Conservation (phyloP, 2,113 vertebrate genomes). For the Perccottus glenii region DNA sequence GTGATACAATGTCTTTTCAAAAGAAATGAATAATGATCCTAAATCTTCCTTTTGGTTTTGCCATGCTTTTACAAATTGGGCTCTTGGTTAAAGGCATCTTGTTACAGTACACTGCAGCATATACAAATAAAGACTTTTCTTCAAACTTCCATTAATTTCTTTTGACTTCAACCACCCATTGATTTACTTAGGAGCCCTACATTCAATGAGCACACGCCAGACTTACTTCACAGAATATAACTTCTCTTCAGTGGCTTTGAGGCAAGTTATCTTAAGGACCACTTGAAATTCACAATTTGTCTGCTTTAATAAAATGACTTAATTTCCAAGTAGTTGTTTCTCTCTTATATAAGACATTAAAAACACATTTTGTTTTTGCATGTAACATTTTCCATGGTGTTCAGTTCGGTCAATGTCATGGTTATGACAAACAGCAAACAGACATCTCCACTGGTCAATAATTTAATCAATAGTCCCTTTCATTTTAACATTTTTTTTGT, state of each 20-base stretch:
- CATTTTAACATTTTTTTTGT: conserved; percentile 30
- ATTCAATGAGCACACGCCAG: conserved; percentile 64
- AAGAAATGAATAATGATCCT: too few species aligned
- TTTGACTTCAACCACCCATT: conserved; percentile 41
- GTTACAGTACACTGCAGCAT: conserved; percentile 26
- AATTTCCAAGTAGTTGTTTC: background rate
- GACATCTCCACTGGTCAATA: conserved; percentile 29
- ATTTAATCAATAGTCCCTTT: conserved; percentile 46
- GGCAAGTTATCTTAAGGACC: conserved; percentile 42
- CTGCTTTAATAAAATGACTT: conserved; percentile 4
- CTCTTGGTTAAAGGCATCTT: too few species aligned
- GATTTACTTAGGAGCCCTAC: conserved; percentile 52
- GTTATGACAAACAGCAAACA: conserved; percentile 31
- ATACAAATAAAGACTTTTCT: conserved; percentile 28
- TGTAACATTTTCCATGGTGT: too few species aligned
- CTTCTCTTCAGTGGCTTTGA: conserved; percentile 43
- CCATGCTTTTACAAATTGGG: too few species aligned
- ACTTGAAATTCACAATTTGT: conserved; percentile 50
- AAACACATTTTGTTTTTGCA: background rate
- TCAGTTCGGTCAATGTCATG: too few species aligned
- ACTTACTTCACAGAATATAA: conserved; percentile 44
- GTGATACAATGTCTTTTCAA: too few species aligned
- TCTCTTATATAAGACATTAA: background rate
- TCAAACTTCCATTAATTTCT: conserved; percentile 30
- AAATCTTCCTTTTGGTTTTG: too few species aligned